phyloP scores from a whole-genome alignment of 2,888 invertebrate genomes.

The Patella ulyssiponensis region DNA sequence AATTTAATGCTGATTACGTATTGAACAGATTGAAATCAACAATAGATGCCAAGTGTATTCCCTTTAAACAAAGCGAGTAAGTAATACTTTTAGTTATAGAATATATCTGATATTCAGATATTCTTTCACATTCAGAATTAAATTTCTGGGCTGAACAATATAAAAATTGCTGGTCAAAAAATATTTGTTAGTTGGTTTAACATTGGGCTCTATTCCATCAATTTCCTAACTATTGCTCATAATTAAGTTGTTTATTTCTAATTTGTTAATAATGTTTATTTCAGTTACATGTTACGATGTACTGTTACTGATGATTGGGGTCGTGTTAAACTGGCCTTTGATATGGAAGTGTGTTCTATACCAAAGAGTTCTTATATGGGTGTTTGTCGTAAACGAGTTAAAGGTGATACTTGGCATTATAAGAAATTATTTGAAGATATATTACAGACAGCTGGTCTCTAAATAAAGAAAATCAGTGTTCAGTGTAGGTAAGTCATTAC shows the following conservation, averaged over 20 bases:
- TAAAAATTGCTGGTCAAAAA: neutral
- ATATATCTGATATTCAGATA: too few relatives aligned
- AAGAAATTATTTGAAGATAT: conserved; percentile 85
- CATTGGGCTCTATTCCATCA: neutral
- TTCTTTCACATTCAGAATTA: neutral
- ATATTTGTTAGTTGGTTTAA: neutral
- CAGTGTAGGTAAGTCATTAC: too few relatives aligned
- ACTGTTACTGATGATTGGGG: conserved; percentile 76
- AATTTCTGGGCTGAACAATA: neutral
- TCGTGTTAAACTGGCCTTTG: conserved; percentile 77
- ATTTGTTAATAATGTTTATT: conserved; percentile 44
- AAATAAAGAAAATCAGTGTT: conserved; percentile 16
- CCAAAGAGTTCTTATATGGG: conserved; percentile 74
- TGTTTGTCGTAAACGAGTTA: conserved; percentile 81
- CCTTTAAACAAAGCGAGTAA: conserved; percentile 80
- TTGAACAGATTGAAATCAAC: conserved; percentile 77
- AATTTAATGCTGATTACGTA: conserved; percentile 79
- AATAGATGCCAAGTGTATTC: conserved; percentile 78
- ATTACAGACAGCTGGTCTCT: conserved; percentile 63
- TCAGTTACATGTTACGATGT: conserved; percentile 80
- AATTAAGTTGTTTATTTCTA: neutral
- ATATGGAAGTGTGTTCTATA: conserved; percentile 78
- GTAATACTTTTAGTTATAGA: conserved; percentile 44
- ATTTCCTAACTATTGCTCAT: too few relatives aligned
- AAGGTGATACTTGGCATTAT: conserved; percentile 86